Conservation (phyloP, 2,888 invertebrate species). For the Drosophila birchii region DNA sequence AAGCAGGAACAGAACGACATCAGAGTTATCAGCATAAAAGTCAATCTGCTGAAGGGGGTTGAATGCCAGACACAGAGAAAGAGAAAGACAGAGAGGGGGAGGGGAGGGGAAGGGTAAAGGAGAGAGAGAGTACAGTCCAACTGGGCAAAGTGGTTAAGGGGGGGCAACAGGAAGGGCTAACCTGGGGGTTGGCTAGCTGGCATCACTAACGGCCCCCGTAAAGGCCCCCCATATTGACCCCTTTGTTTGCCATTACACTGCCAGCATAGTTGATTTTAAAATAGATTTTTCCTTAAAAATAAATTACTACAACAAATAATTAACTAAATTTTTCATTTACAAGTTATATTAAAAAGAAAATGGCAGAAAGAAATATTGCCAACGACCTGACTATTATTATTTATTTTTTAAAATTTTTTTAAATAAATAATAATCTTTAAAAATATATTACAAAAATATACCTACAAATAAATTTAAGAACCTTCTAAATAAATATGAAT, state of each 20-base stretch:
- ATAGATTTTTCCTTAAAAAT: neutral
- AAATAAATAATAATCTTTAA: too few relatives aligned
- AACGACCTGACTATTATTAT: too few relatives aligned
- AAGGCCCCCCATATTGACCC: conserved; percentile 58
- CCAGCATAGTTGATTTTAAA: neutral
- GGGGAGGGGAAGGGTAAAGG: neutral
- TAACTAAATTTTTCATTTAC: too few relatives aligned
- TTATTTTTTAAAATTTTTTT: too few relatives aligned
- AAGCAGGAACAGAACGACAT: conserved; percentile 36
- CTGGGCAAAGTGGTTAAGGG: neutral
- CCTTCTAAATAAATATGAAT: too few relatives aligned
- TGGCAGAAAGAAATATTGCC: too few relatives aligned
- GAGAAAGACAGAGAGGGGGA: neutral
- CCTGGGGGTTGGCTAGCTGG: conserved; percentile 21
- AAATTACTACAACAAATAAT: too few relatives aligned
- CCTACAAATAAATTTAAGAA: neutral
- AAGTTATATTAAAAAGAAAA: neutral
- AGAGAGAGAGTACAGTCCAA: conserved; percentile 18
- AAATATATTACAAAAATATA: neutral
- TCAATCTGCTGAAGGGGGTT: conserved; percentile 76
- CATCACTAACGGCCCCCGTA: conserved; percentile 18
- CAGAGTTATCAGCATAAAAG: conserved; percentile 68
- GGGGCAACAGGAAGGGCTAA: neutral
- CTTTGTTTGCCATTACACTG: conserved; percentile 53
- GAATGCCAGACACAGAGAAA: conserved; percentile 40